These are phyloP conservation scores for Sebastolobus altivelis DNA, from an alignment of 2,797 vertebrate species.

Conservation along the genomic window DNA sequence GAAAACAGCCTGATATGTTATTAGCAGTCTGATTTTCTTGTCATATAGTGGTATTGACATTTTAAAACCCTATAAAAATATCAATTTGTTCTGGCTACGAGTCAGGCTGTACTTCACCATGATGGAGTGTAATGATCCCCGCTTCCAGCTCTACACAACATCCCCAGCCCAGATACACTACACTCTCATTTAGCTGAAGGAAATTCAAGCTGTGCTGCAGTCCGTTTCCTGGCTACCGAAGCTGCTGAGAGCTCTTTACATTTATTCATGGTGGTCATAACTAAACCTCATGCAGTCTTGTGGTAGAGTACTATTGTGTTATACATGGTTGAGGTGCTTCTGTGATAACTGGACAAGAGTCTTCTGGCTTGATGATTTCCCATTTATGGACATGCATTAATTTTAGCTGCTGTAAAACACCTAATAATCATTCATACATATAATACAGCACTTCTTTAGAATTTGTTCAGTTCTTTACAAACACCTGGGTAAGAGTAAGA, in stretches of 20 bases:
- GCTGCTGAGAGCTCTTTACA: constrained; percentile 5
- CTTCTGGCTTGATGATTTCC: background rate
- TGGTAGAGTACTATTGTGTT: background rate
- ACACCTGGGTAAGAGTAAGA: background rate
- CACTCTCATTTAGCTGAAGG: constrained; percentile 25
- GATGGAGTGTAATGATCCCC: constrained; percentile 59
- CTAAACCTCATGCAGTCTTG: background rate
- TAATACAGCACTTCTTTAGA: background rate
- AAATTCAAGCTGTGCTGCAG: constrained; percentile 10
- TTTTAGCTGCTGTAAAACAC: background rate
- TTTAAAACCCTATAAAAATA: background rate
- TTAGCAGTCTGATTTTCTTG: background rate
- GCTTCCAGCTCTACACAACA: constrained; percentile 25
- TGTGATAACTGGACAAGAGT: background rate
- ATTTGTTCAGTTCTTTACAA: constrained; percentile 5
- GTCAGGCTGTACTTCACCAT: constrained; percentile 50
- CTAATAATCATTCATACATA: background rate
- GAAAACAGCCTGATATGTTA: background rate
- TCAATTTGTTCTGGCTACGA: constrained; percentile 2
- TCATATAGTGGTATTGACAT: background rate
- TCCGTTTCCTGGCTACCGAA: background rate
- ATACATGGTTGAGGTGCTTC: background rate
- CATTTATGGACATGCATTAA: background rate
- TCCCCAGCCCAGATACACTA: constrained; percentile 4
- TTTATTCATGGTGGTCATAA: constrained; percentile 16